Evolutionary conservation across 2,113 vertebrate species (phyloP).

Genomic region (Hyla sarda): DNA sequence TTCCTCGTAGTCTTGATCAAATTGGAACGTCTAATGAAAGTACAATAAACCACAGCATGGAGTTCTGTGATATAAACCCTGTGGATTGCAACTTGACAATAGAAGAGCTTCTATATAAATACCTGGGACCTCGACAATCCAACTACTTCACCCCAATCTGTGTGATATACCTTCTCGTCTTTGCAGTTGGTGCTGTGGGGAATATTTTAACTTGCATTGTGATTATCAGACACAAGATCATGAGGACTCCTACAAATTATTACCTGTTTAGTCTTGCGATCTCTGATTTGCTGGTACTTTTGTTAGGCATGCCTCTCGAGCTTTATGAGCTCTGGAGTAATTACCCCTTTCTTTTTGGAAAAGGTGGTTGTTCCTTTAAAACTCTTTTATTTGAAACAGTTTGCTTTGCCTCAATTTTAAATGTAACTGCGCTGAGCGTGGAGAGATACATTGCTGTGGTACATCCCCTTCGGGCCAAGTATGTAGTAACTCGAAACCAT

Average conservation of each 20-base stretch:
- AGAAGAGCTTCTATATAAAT: slow-evolving; percentile 78
- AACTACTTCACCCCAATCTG: slow-evolving; percentile 84
- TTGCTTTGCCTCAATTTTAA: slow-evolving; percentile 93
- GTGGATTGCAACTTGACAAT: slow-evolving; percentile 78
- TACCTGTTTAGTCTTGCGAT: slow-evolving; percentile 92
- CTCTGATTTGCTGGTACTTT: slow-evolving; percentile 90
- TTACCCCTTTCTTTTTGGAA: slow-evolving; percentile 89
- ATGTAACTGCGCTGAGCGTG: slow-evolving; percentile 88
- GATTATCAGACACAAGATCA: slow-evolving; percentile 85
- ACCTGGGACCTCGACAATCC: slow-evolving; percentile 82
- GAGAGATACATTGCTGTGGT: slow-evolving; percentile 93
- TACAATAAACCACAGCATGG: slow-evolving; percentile 3
- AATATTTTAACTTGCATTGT: slow-evolving; percentile 88
- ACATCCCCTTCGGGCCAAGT: slow-evolving; percentile 89
- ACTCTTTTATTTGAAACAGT: slow-evolving; percentile 89
- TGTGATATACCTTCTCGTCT: slow-evolving; percentile 86
- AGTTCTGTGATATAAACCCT: neutral
- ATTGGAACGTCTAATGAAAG: slow-evolving; percentile 72
- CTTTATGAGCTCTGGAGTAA: slow-evolving; percentile 92
- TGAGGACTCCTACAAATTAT: slow-evolving; percentile 93
- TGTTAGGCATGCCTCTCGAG: slow-evolving; percentile 92
- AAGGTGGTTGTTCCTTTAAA: slow-evolving; percentile 87
- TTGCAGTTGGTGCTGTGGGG: slow-evolving; percentile 82
- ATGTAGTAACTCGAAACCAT: slow-evolving; percentile 82
- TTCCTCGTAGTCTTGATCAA: slow-evolving; percentile 46